Evolutionary conservation across 2,797 vertebrate genomes (phyloP), one percentile per base, ranked within the genome.

Genomic region (Crocidura indochinensis): DNA sequence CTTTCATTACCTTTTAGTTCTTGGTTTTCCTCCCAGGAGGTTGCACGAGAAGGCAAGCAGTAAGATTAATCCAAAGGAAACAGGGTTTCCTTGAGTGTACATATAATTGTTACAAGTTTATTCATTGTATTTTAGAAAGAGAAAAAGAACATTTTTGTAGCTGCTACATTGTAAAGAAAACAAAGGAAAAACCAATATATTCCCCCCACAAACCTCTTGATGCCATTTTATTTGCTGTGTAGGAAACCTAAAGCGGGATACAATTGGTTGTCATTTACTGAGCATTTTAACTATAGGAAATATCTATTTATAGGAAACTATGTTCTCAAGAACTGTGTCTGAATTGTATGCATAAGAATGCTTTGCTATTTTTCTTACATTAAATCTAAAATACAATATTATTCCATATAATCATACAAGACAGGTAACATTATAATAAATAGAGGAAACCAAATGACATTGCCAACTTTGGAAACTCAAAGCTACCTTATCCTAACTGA

Each of bases 271-370:
- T 95, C 94, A 95, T 91, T 96, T 94, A 64, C 91, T 91, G 81
- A 96, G 96, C 90, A 84, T 51, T 85, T 91, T 95, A 69, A 80
- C 95, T 95, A 95, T 94, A 95, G 92, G 83, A 93, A 97, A 96
- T 94, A 93, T 62, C 69, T 64, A 90, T 96, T 96, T 95, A 95
- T 93, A 93, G 94, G 92, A 93, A 96, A 96, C 93, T 95, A 96
- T 97, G 96, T 97, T 95, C 91, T 94, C 72, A 91, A 91, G 96
- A 96, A 96, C 90, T 91, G 84, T 97, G 97, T 97, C 95, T 96
- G 94, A 94, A 69, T 97, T 96, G 89, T 88, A 92, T 85, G 86
- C 79, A 94, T 93, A 81, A 96, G 92, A 96, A 72, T 94, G 76
- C 75, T 95, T 97, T 95, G 73, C 84, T 91, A 82, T 93, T 95